Conservation (phyloP, 2,113 vertebrate genomes). For the Triplophysa tibetana region DNA sequence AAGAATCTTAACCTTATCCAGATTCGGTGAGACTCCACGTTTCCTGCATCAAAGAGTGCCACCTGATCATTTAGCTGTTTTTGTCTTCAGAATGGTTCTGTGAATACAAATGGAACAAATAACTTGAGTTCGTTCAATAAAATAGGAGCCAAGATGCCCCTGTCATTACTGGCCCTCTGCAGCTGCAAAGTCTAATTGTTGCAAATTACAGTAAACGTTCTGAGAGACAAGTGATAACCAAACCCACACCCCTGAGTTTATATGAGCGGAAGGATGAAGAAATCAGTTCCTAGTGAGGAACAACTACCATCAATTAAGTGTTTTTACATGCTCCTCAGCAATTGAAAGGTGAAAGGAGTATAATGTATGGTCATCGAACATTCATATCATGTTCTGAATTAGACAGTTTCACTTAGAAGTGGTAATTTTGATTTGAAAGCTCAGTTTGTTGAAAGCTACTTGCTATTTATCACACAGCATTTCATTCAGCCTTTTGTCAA, state of each 20-base stretch:
- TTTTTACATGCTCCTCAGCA: not conserved
- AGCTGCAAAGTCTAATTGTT: conserved; percentile 24
- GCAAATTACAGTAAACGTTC: conserved; percentile 12
- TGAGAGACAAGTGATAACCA: not conserved
- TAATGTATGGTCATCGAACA: conserved; percentile 1
- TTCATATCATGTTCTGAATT: conserved; percentile 1
- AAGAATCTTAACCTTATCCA: conserved; percentile 4
- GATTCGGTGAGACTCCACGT: conserved; percentile 3
- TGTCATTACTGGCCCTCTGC: conserved; percentile 6
- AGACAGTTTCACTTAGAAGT: not conserved
- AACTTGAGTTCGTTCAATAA: not conserved
- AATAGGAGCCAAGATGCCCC: not conserved
- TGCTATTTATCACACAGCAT: too few species aligned
- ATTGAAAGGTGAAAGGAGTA: not conserved
- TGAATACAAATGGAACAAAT: not conserved
- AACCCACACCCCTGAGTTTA: not conserved
- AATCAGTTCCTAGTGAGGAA: too few species aligned
- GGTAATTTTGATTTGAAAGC: not conserved
- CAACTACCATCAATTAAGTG: not conserved
- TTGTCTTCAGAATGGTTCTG: conserved; percentile 12
- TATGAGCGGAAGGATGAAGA: not conserved
- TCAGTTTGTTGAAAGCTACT: too few species aligned
- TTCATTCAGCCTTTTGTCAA: too few species aligned
- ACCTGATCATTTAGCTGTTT: conserved; percentile 6
- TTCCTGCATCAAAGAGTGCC: not conserved